Evolutionary conservation across 2,113 vertebrate species (phyloP), one percentile per base, ranked within the genome.

Genomic region (Hippopotamus amphibius): DNA sequence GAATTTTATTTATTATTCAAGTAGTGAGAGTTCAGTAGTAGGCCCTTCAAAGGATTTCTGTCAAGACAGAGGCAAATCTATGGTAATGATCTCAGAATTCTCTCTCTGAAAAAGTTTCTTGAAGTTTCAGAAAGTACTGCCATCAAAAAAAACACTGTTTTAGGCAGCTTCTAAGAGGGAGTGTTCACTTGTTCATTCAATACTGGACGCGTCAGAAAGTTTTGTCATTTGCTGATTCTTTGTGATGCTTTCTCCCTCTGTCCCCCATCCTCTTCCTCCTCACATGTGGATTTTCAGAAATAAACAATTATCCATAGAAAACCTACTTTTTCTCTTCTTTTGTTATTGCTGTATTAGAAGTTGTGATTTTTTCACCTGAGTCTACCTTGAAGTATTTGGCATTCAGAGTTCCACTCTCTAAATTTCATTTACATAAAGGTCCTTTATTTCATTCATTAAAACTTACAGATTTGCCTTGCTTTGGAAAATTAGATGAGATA

Each of bases 401-500:
- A 76, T 95, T 92, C 37, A 81, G 17, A 46, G 30, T 50, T 95
- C 72, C 4, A 92, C 8, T 71, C 12, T 7, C 59, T 82, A 37
- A 95, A 61, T 50, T 90, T 90, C n/a, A 37, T 93, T 95, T 85
- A n/a, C 14, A 8, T 57, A 28, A 50, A 50, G 1, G 6, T 53
- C 41, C 22, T 80, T 71, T 68, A 74, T 66, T 93, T 17, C 76
- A 71, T 50, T 90, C 50, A 9, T 4, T 93, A 71, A 89, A 88
- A 81, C 22, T 17, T 72, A 41, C 4, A 85, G 12, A 43, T 71
- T 77, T 69, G 28, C 55, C 48, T 68, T 89, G 53, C 48, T 93
- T 72, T 88, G 22, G 79, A 84, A 96, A 92, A 82, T 96, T 48
- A 76, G 71, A 37, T 33, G 30, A 90, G 41, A 33, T n/a, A 61